Evolutionary conservation across 2,797 vertebrate species (phyloP), one percentile per base, ranked within the genome.

Genomic region (Apodemus agrarius): DNA sequence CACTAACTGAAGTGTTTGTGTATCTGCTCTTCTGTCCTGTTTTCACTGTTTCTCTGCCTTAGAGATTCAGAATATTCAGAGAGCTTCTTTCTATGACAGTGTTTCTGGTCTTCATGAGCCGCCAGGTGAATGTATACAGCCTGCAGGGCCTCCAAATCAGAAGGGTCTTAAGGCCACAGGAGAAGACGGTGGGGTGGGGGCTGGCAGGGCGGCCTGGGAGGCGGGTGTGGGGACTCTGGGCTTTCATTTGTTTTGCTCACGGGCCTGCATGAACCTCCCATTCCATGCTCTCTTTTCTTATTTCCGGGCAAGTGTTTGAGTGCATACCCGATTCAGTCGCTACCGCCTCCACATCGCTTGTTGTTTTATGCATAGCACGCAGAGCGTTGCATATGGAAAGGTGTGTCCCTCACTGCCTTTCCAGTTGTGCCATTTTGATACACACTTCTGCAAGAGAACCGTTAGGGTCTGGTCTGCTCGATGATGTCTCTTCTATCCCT

Each of bases 71-170:
- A 99, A 98, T 99, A 99, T 99, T 99, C 99, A 99, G 99, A 99
- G 99, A 99, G 99, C 99, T 98, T 99, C 99, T 99, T 99, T 99
- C 99, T 99, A 99, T 99, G 99, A 99, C 99, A 99, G 98, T 99
- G 99, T 99, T 99, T 99, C 99, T 99, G 99, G 99, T 99, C 99
- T 99, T 99, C 99, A 99, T 99, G 99, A 99, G 98, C 98, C 99
- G 96, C 99, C 99, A 99, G 99, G 99, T 99, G 99, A 99, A 99
- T 99, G 99, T 98, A 98, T 99, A 97, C 98, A 98, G 98, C 94
- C 98, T 97, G 78, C 98, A 98, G 98, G 97, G 98, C 97, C 98
- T 93, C 98, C 97, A 97, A 98, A 98, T 96, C 87, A 92, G 98
- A 98, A 98, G 98, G 98, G 98, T 97, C 98, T 94, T 98, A 98